Conservation (phyloP, 2,113 vertebrate species). For the Monarcha castaneiventris region DNA sequence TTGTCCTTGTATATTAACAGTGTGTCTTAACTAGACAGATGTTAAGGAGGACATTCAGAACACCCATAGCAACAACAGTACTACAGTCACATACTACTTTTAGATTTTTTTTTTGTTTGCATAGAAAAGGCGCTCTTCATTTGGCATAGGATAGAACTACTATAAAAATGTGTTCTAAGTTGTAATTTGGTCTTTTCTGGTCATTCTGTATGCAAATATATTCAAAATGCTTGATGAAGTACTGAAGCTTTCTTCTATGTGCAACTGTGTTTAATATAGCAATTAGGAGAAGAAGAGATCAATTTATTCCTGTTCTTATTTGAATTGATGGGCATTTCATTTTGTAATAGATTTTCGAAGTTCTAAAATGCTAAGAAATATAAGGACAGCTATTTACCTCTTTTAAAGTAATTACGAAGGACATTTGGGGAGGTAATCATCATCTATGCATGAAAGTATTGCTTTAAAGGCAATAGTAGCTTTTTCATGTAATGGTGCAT, state of each 20-base stretch:
- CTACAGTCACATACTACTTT: neutral
- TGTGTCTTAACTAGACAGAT: neutral
- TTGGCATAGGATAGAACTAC: neutral
- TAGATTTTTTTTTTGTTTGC: neutral
- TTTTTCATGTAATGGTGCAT: neutral
- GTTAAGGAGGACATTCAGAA: neutral
- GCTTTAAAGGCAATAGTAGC: neutral
- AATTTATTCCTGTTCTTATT: neutral
- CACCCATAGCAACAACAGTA: neutral
- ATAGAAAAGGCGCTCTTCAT: neutral
- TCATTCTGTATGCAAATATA: neutral
- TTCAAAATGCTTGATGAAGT: neutral
- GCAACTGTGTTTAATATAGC: neutral
- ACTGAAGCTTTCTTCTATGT: neutral
- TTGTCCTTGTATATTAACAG: neutral
- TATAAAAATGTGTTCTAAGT: neutral
- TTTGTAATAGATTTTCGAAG: neutral
- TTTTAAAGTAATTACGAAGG: neutral
- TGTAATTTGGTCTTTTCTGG: conserved; percentile 1
- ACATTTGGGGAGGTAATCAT: neutral
- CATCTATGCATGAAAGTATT: neutral
- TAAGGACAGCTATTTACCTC: neutral
- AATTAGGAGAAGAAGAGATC: neutral
- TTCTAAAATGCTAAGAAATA: neutral
- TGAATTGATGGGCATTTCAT: neutral